A percentile compares a stretch with the other conserved stretches of the same genome.
Conservation (phyloP, 2,888 invertebrate genomes). For the Taphrorychus bicolor region DNA sequence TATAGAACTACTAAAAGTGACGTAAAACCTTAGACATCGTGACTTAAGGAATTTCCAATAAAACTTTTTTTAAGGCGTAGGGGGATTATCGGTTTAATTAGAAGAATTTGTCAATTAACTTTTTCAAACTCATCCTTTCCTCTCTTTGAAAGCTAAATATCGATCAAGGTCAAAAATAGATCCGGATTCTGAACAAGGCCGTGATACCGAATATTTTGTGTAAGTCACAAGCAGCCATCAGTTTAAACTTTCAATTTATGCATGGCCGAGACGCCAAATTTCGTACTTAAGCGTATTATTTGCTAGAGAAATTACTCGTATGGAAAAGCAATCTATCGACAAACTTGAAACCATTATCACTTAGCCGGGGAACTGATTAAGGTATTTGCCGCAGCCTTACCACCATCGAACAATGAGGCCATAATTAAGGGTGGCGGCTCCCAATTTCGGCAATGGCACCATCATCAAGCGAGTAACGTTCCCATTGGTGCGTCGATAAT, state of each 20-base stretch:
- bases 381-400: neutral
- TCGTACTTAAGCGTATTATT: too few relatives aligned
- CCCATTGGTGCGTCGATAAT: neutral
- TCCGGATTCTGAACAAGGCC: neutral
- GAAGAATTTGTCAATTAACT: neutral
- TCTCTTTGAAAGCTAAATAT: too few relatives aligned
- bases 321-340: neutral
- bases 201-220: neutral
- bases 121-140: too few relatives aligned
- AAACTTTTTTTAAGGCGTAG: neutral
- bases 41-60: neutral
- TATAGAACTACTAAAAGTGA: neutral
- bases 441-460: neutral
- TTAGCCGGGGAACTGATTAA: neutral
- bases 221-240: neutral
- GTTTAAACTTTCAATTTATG: neutral
- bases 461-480: neutral
- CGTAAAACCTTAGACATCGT: neutral
- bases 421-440: neutral
- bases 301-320: neutral
- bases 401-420: conserved; percentile 4
- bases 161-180: neutral
- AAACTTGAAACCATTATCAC: too few relatives aligned
- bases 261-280: too few relatives aligned
- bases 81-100: too few relatives aligned